Base-by-base conservation (phyloP, 1,140 invertebrate species). In the Maniola jurtina region DNA sequence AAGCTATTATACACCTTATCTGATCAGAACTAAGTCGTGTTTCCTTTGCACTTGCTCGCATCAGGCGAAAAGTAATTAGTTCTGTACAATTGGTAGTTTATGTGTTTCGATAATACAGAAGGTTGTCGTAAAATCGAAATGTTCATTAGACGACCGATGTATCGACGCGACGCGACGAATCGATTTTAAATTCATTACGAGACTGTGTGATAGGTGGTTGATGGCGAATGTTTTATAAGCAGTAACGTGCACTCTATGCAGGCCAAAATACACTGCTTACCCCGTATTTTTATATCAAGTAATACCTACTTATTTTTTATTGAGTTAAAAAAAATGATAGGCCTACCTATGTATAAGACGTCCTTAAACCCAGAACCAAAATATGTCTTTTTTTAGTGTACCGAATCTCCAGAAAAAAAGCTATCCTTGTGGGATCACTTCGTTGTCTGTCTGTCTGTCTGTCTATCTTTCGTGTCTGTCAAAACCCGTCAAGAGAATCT, bases 121-220 rank as follows among this genome's bases (percentile, higher is more conserved):
- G 52, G 71, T 67, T 56, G 65, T 70, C 66, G 47, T 64, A 47
- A 72, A 72, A 69, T 50, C 61, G 50, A 54, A 64, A 71, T 60
- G 69, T 67, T 68, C 64, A 71, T 71, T 68, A 61, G 61, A 40
- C 56, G 64, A 36, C 15, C 56, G 38, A 59, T 47, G 57, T 60
- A 64, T 34, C 6, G 16, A 55, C 6, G 52, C 52, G 52, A 55
- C 72, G 72, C 59, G 64, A 63, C 60, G 63, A 72, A 75, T 75
- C 73, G 68, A 72, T 73, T 73, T 68, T 34, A 66, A 73, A 68
- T 68, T 69, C 34, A 71, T 71, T 75, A 69, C 16, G 64, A 48
- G 11, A 55, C 50, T 8, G 64, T 60, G 47, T 55, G 50, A 50
- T 38, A 50, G 42, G 10, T 11, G 42, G 42, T 15, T 36, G 13